Evolutionary conservation across 1,140 invertebrate species (phyloP).

Genomic region (Lethocerus indicus): DNA sequence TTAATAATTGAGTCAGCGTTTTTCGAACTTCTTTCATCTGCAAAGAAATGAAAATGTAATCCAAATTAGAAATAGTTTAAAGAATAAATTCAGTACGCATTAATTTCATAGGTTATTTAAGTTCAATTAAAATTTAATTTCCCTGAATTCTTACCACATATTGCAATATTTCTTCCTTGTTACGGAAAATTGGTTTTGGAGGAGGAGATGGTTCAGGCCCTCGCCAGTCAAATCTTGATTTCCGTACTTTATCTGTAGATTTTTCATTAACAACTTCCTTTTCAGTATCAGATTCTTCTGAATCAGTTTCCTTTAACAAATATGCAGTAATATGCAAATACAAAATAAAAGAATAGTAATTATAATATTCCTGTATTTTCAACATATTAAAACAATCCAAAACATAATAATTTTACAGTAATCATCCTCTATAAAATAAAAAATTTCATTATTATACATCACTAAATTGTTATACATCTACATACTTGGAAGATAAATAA

Average conservation of each 20-base stretch:
- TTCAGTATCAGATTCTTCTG: conserved; percentile 28
- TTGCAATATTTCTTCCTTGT: conserved; percentile 32
- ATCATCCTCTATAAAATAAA: background rate
- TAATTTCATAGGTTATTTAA: too few relatives aligned
- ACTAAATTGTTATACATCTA: too few relatives aligned
- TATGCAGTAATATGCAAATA: conserved; percentile 3
- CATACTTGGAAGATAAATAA: too few relatives aligned
- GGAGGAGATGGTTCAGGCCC: conserved; percentile 10
- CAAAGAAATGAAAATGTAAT: conserved; percentile 14
- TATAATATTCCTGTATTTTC: too few relatives aligned
- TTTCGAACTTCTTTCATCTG: conserved; percentile 79
- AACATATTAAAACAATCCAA: background rate
- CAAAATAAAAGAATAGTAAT: conserved; percentile 1
- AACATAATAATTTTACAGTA: background rate
- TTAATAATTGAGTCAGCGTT: conserved; percentile 76
- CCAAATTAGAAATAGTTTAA: background rate
- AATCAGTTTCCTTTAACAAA: conserved; percentile 30
- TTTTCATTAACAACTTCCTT: conserved; percentile 23
- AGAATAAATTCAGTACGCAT: too few relatives aligned
- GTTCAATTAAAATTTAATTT: too few relatives aligned
- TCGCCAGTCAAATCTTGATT: conserved; percentile 1
- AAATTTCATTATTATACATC: too few relatives aligned
- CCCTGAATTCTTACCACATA: conserved; percentile 36
- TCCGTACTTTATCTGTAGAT: background rate
- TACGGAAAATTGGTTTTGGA: conserved; percentile 20